Evolutionary conservation across 2,888 invertebrate species (phyloP), one percentile per base, ranked within the genome.

Genomic region (Amphimallon solstitiale): DNA sequence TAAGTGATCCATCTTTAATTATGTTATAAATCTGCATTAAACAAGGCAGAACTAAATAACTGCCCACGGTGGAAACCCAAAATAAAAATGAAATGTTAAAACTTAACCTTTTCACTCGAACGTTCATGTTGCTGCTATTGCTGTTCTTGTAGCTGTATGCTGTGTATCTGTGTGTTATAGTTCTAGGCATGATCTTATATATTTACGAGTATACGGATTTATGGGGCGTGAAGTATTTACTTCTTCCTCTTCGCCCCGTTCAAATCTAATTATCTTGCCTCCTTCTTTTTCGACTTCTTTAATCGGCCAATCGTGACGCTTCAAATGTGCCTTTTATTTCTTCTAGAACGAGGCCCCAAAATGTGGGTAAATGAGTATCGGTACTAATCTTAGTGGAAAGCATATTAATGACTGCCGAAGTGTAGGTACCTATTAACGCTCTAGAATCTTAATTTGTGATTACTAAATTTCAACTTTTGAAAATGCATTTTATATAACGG

Each of bases 211-310:
- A 59, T 34, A n/a, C 10, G 43, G 56, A 66, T 71, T 73, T 73
- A 73, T 72, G 71, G 63, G 49, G 69, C 73, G 70, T 73, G 68
- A 71, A 72, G 67, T 59, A 63, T 62, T 67, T 65, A 45, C 46
- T 49, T 54, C 64, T 65, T 56, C 56, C 38, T 48, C 64, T 34
- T 38, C 46, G 37, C 23, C 35, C 38, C 29, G 49, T 54, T 56
- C 51, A 51, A 40, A 51, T 62, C 51, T 51, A 62, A 40, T 43
- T 45, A 38, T 45, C 63, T n/a, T 7, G 34, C 34, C 45, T 56
- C 56, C 46, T 64, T 37, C 23, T 48, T 54, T 46, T 54, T 56
- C 56, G 10, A 34, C 40, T 54, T 15, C 40, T 63, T 29, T 34
- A 35, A 54, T 38, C 54, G 21, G 7, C 56, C 43, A 43, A 56